Conservation (phyloP, 2,888 invertebrate species). For the Selenia dentaria region DNA sequence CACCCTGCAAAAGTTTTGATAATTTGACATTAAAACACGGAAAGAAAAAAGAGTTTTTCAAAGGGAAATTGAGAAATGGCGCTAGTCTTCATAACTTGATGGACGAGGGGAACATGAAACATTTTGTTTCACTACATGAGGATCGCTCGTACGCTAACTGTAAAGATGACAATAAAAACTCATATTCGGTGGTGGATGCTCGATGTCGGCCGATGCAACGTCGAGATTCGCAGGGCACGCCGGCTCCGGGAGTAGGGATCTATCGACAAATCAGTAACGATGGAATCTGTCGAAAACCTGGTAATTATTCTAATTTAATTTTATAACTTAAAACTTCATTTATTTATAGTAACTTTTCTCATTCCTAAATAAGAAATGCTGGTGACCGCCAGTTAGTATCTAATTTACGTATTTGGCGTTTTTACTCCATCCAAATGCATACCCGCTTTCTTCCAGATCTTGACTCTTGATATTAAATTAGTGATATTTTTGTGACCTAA, state of each 20-base stretch:
- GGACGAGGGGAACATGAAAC: conserved; percentile 65
- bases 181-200: conserved; percentile 69
- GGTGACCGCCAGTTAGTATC: too few relatives aligned
- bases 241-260: conserved; percentile 67
- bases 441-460: too few relatives aligned
- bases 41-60: conserved; percentile 45
- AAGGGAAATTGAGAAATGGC: conserved; percentile 61
- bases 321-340: too few relatives aligned
- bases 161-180: conserved; percentile 62
- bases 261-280: conserved; percentile 73
- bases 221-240: conserved; percentile 56
- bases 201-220: conserved; percentile 56
- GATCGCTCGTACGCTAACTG: conserved; percentile 43
- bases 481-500: too few relatives aligned
- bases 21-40: conserved; percentile 65
- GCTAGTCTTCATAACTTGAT: conserved; percentile 71
- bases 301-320: conserved; percentile 35
- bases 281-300: conserved; percentile 47
- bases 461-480: too few relatives aligned
- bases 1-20: conserved; percentile 78
- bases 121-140: conserved; percentile 63
- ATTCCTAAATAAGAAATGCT: too few relatives aligned
- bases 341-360: too few relatives aligned
- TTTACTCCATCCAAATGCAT: too few relatives aligned
- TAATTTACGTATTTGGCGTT: too few relatives aligned